Evolutionary conservation across 2,113 vertebrate species (phyloP).

Genomic region (Sitta europaea): DNA sequence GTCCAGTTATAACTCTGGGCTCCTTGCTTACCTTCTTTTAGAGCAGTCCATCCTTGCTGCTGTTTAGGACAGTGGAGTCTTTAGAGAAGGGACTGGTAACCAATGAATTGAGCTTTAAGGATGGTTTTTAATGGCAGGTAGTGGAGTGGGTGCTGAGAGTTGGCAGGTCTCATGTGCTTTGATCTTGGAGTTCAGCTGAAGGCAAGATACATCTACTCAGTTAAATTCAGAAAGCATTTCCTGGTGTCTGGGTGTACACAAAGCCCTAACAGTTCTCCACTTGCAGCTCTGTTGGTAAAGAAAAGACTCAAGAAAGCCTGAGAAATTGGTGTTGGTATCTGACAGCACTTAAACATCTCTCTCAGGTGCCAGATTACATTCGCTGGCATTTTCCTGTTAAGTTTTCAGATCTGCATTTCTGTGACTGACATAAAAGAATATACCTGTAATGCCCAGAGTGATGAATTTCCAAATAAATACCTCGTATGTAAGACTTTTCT

Average conservation of each 20-base stretch:
- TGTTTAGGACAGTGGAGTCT: fast-evolving
- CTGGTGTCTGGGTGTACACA: background rate
- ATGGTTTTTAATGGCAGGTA: background rate
- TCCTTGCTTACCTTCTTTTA: background rate
- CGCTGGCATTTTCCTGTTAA: fast-evolving
- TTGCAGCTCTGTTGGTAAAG: background rate
- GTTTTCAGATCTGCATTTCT: background rate
- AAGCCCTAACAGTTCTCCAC: background rate
- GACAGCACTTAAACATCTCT: background rate
- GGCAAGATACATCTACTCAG: background rate
- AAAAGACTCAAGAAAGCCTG: background rate
- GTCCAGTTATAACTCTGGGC: background rate
- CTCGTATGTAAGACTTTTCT: background rate
- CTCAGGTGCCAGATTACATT: background rate
- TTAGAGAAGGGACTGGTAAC: background rate
- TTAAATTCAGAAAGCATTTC: background rate
- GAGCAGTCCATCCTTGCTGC: background rate
- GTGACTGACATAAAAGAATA: background rate
- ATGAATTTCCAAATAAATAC: background rate
- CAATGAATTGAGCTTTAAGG: background rate
- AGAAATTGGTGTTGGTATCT: background rate
- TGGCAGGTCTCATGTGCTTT: background rate
- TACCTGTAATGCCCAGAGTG: background rate
- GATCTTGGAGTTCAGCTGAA: background rate
- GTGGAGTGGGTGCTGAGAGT: background rate